phyloP scores from a whole-genome alignment of 2,888 invertebrate species.

The Metallyticus violacea region DNA sequence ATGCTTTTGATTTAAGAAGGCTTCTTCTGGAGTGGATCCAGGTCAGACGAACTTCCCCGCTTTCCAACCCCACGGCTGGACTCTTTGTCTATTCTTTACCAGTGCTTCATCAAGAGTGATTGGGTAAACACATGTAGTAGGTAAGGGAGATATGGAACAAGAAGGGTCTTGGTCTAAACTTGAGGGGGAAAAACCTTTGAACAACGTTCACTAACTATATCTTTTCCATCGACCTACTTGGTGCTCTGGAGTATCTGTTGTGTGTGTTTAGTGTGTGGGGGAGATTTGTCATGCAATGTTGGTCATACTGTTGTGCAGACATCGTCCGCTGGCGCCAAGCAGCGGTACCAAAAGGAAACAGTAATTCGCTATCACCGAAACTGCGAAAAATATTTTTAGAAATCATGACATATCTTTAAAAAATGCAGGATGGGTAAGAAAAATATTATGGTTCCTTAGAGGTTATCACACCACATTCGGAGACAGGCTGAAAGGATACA shows the following conservation, averaged over 20 bases:
- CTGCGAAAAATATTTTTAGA: background rate
- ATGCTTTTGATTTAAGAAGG: background rate
- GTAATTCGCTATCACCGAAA: background rate
- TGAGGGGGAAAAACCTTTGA: background rate
- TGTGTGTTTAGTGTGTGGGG: background rate
- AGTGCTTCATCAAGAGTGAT: background rate
- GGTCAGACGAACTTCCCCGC: background rate
- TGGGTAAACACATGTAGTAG: background rate
- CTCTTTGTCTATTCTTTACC: background rate
- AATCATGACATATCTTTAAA: background rate
- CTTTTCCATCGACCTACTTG: background rate
- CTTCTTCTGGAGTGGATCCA: background rate
- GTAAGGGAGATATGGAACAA: background rate
- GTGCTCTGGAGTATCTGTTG: background rate
- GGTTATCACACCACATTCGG: background rate
- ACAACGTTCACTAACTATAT: background rate
- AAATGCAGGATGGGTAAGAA: background rate
- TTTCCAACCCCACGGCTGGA: background rate
- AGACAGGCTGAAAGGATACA: background rate
- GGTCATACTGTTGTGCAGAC: background rate
- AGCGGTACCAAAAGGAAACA: background rate
- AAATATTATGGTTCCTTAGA: background rate
- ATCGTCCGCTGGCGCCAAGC: background rate
- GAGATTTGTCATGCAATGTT: background rate
- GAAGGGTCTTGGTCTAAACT: background rate